Percentiles rank a stretch among this genome's conserved stretches.
phyloP scores from a whole-genome alignment of 2,113 vertebrate species.

The Labeo catla region DNA sequence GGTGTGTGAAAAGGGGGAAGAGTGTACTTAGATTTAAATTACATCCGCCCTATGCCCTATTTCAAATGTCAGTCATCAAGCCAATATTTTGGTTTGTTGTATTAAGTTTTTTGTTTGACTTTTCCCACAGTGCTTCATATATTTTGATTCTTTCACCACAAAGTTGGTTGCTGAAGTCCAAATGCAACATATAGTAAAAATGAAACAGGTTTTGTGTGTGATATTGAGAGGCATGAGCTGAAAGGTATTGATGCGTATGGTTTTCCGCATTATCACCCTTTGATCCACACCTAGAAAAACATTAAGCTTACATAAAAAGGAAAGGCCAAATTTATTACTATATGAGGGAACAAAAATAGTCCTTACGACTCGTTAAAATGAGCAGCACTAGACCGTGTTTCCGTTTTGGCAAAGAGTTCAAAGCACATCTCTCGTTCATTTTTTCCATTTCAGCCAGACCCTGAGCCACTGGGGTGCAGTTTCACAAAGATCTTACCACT shows the following conservation, averaged over 20 bases:
- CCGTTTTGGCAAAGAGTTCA: constrained; percentile 74
- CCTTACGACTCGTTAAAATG: constrained; percentile 75
- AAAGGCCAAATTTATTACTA: constrained; percentile 71
- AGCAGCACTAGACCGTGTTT: constrained; percentile 75
- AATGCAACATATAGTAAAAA: constrained; percentile 20
- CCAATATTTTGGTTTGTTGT: constrained; percentile 23
- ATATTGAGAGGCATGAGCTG: constrained; percentile 57
- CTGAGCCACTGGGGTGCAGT: constrained; percentile 66
- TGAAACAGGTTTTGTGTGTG: neutral
- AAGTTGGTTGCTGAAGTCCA: constrained; percentile 2
- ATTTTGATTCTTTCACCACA: constrained; percentile 20
- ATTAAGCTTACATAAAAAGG: constrained; percentile 65
- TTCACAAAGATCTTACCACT: constrained; percentile 64
- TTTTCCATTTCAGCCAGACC: constrained; percentile 43
- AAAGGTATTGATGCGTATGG: constrained; percentile 57
- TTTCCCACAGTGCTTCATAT: constrained; percentile 25
- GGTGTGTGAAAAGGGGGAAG: constrained; percentile 25
- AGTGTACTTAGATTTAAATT: constrained; percentile 24
- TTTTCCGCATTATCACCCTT: constrained; percentile 66
- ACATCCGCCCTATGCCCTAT: constrained; percentile 16
- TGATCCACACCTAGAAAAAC: constrained; percentile 69
- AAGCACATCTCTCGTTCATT: constrained; percentile 49
- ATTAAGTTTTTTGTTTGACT: constrained; percentile 4
- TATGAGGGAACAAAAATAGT: constrained; percentile 72
- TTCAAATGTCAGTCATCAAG: constrained; percentile 34